A percentile compares a stretch with the other conserved stretches of the same genome.
Evolutionary conservation across 2,797 vertebrate genomes (phyloP).

Genomic region (Galagoides demidoff): DNA sequence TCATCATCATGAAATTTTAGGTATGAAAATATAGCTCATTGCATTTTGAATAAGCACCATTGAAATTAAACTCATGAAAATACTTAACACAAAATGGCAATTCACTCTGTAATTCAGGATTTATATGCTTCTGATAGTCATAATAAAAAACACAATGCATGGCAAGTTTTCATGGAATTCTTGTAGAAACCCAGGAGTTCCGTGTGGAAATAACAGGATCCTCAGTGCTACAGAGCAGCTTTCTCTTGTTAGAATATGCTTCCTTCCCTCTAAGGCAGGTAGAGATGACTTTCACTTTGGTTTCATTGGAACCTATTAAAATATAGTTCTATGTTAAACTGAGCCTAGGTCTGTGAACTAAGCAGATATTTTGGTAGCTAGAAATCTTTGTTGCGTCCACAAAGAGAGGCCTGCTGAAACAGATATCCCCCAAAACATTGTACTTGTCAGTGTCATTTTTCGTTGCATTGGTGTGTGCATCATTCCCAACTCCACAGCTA

Average conservation of each 20-base stretch:
- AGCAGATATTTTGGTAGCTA: slow-evolving; percentile 82
- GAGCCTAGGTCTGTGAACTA: slow-evolving; percentile 83
- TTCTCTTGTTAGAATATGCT: slow-evolving; percentile 80
- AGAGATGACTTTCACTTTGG: slow-evolving; percentile 76
- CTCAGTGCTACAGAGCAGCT: slow-evolving; percentile 66
- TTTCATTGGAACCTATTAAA: slow-evolving; percentile 80
- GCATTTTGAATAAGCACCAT: slow-evolving; percentile 77
- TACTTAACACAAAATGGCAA: slow-evolving; percentile 77
- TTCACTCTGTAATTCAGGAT: slow-evolving; percentile 81
- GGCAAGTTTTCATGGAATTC: slow-evolving; percentile 76
- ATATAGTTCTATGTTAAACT: slow-evolving; percentile 77
- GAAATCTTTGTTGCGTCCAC: slow-evolving; percentile 43
- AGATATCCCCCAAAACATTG: slow-evolving; percentile 65
- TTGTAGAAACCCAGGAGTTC: slow-evolving; percentile 73
- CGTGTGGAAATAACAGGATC: slow-evolving; percentile 77
- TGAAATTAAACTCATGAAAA: slow-evolving; percentile 79
- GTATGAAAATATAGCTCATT: slow-evolving; percentile 70
- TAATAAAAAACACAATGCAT: slow-evolving; percentile 77
- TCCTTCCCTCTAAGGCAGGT: slow-evolving; percentile 79
- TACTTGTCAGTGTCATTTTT: slow-evolving; percentile 66
- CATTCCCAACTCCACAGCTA: slow-evolving; percentile 50
- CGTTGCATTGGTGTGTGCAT: background rate
- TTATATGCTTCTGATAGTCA: slow-evolving; percentile 80
- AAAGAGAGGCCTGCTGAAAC: slow-evolving; percentile 64
- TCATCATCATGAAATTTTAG: slow-evolving; percentile 71